A percentile compares a stretch with the other conserved stretches of the same genome.
Conservation (phyloP, 2,888 invertebrate species). For the Merodon equestris region DNA sequence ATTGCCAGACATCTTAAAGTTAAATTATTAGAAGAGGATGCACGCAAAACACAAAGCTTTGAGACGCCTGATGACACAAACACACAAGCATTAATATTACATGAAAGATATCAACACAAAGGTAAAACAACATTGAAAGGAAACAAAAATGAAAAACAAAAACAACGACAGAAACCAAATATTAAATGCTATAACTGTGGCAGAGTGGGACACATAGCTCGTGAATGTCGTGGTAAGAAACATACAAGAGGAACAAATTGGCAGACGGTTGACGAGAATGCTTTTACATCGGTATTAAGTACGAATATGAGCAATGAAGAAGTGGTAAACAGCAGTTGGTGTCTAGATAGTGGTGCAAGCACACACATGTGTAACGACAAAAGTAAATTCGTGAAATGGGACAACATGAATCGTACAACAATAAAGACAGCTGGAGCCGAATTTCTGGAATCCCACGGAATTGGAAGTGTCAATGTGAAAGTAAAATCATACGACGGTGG, state of each 20-base stretch:
- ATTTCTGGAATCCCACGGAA: conserved; percentile 6
- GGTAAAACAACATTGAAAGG: neutral
- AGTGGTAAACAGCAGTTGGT: neutral
- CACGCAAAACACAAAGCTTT: neutral
- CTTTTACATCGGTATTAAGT: neutral
- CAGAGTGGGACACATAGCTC: neutral
- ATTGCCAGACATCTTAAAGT: neutral
- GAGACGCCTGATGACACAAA: neutral
- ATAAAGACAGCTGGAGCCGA: neutral
- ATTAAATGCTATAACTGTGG: conserved; percentile 1
- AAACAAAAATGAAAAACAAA: too few relatives aligned
- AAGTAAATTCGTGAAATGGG: conserved; percentile 3
- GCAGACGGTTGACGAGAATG: neutral
- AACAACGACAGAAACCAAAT: neutral
- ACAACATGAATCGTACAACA: neutral
- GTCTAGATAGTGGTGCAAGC: neutral
- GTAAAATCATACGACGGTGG: too few relatives aligned
- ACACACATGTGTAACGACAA: conserved; percentile 10
- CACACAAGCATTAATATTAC: neutral
- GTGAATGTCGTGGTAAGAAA: neutral
- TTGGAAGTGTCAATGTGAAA: too few relatives aligned
- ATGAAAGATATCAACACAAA: neutral
- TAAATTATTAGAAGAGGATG: conserved; percentile 7
- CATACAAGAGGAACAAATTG: too few relatives aligned
- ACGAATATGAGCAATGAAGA: neutral